Conservation (phyloP, 2,888 invertebrate species). For the Agrochola circellaris region DNA sequence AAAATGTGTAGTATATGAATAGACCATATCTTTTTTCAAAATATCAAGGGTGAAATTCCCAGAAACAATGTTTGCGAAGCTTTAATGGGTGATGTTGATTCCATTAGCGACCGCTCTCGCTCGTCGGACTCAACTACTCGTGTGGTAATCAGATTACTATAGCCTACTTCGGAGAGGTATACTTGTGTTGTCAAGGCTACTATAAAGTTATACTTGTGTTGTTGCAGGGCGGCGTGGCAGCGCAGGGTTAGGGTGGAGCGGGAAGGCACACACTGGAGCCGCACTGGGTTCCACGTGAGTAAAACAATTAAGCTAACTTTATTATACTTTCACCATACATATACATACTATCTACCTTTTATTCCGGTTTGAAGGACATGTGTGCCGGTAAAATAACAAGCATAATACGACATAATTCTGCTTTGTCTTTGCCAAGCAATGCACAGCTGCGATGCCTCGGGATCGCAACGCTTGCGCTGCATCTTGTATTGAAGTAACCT, state of each 20-base stretch:
- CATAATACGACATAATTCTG: background rate
- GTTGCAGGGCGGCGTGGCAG: conserved; percentile 86
- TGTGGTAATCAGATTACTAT: conserved; percentile 48
- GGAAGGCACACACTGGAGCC: conserved; percentile 87
- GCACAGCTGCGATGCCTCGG: background rate
- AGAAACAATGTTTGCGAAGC: conserved; percentile 38
- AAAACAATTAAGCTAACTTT: conserved; percentile 42
- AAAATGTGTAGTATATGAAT: conserved; percentile 5
- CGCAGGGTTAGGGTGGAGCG: conserved; percentile 77
- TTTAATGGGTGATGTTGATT: conserved; percentile 45
- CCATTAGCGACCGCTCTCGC: conserved; percentile 51
- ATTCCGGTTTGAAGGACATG: background rate
- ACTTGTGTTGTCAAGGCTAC: conserved; percentile 1
- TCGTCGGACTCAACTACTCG: conserved; percentile 32
- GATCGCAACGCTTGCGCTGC: background rate
- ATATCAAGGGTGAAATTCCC: conserved; percentile 25
- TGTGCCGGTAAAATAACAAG: conserved; percentile 3
- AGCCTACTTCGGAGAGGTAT: conserved; percentile 19
- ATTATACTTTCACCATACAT: conserved; percentile 13
- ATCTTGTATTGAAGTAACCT: background rate
- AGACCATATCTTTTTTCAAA: conserved; percentile 25
- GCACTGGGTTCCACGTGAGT: conserved; percentile 83
- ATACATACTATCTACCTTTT: background rate
- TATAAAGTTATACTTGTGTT: conserved; percentile 60
- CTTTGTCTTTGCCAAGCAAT: background rate